Conservation (phyloP, 2,888 invertebrate species). For the Neoscelio sp. region DNA sequence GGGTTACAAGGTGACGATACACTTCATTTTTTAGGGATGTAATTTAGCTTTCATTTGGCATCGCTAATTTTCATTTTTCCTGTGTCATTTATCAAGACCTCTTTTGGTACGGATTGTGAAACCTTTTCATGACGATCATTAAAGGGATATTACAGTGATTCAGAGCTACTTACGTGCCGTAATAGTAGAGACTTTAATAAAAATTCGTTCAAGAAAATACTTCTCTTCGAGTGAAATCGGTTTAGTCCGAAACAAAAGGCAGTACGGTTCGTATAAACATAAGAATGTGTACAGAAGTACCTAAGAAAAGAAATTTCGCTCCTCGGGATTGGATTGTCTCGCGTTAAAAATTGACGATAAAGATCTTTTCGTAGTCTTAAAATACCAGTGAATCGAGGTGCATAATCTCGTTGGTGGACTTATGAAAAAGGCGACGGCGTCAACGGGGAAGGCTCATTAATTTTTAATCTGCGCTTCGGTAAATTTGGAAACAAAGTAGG, state of each 20-base stretch:
- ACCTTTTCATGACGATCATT: neutral
- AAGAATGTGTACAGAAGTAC: slow-evolving; percentile 37
- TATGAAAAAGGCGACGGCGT: slow-evolving; percentile 24
- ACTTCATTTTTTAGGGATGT: too few species aligned
- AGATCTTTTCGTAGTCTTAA: slow-evolving; percentile 48
- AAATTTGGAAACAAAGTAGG: too few species aligned
- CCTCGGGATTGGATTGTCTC: slow-evolving; percentile 49
- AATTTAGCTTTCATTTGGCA: too few species aligned
- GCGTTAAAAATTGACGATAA: slow-evolving; percentile 54
- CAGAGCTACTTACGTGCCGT: slow-evolving; percentile 25
- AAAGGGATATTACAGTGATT: slow-evolving; percentile 25
- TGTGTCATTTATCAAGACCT: too few species aligned
- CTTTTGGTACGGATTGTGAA: too few species aligned
- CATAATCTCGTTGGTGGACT: slow-evolving; percentile 36
- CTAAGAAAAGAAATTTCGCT: slow-evolving; percentile 53
- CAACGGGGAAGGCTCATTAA: too few species aligned
- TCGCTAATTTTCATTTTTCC: too few species aligned
- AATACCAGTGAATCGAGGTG: slow-evolving; percentile 38
- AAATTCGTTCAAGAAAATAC: slow-evolving; percentile 26
- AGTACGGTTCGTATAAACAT: slow-evolving; percentile 27
- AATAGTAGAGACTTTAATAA: slow-evolving; percentile 29
- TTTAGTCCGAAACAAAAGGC: slow-evolving; percentile 27
- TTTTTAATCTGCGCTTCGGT: too few species aligned
- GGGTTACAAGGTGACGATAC: too few species aligned
- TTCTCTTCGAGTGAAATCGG: slow-evolving; percentile 13